phyloP scores from a whole-genome alignment of 2,888 invertebrate species.

The Trichopria drosophilae region DNA sequence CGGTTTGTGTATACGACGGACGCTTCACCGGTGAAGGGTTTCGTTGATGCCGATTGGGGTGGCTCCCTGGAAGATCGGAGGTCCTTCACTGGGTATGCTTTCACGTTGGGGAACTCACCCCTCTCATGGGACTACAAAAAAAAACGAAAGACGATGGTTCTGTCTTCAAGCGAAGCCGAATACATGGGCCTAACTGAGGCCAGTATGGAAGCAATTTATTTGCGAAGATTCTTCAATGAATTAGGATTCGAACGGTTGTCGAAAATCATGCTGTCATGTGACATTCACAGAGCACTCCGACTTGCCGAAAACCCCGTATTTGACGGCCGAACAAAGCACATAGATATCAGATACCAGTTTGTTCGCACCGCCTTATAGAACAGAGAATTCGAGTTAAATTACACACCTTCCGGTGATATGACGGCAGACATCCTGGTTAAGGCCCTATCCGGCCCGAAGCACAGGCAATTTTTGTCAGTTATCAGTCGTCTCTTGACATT shows the following conservation, averaged over 20 bases:
- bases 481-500: no score
- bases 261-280: neutral
- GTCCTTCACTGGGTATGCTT: constrained; percentile 4
- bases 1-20: constrained; percentile 3
- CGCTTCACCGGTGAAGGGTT: constrained; percentile 1
- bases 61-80: neutral
- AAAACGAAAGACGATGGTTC: no score
- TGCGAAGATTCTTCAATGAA: no score
- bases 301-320: neutral
- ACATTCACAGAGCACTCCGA: neutral
- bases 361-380: no score
- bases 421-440: neutral
- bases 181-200: no score
- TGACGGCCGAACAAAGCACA: neutral
- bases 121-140: no score
- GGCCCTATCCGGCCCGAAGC: neutral
- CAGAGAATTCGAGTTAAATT: no score
- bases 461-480: no score
- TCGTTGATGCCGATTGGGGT: constrained; percentile 6
- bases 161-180: no score
- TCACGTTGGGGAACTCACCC: neutral
- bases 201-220: no score
- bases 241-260: no score
- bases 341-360: neutral
- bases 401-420: neutral